A percentile compares a stretch with the other conserved stretches of the same genome.
Conservation (phyloP, 2,888 invertebrate genomes). For the Nemurella pictetii region DNA sequence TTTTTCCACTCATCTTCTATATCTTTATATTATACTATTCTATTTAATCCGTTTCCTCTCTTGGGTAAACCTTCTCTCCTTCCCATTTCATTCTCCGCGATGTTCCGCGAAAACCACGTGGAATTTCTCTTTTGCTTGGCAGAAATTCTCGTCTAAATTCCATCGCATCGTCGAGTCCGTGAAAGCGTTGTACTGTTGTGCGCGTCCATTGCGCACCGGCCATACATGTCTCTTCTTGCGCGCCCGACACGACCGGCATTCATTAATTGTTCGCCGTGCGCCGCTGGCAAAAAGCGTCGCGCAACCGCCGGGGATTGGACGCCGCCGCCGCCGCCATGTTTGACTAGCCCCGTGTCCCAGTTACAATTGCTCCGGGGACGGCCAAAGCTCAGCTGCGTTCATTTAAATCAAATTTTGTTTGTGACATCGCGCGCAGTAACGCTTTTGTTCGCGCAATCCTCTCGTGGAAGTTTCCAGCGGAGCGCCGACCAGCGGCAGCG, state of each 20-base stretch:
- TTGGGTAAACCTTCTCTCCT: conserved; percentile 7
- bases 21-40: conserved; percentile 5
- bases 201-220: neutral
- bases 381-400: neutral
- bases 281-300: neutral
- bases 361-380: neutral
- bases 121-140: conserved; percentile 23
- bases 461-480: neutral
- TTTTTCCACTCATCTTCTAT: conserved; percentile 16
- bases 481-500: neutral
- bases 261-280: conserved; percentile 7
- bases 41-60: conserved; percentile 11
- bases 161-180: neutral
- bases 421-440: neutral
- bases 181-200: neutral
- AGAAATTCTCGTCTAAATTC: conserved; percentile 28
- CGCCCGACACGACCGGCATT: conserved; percentile 1
- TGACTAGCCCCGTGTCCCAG: neutral
- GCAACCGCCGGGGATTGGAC: neutral
- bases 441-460: neutral
- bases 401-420: neutral
- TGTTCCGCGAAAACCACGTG: conserved; percentile 3
- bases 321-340: neutral
- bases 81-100: conserved; percentile 7
- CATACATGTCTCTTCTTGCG: neutral